Evolutionary conservation across 2,797 vertebrate species (phyloP).

Genomic region (Hozukius guyotensis): DNA sequence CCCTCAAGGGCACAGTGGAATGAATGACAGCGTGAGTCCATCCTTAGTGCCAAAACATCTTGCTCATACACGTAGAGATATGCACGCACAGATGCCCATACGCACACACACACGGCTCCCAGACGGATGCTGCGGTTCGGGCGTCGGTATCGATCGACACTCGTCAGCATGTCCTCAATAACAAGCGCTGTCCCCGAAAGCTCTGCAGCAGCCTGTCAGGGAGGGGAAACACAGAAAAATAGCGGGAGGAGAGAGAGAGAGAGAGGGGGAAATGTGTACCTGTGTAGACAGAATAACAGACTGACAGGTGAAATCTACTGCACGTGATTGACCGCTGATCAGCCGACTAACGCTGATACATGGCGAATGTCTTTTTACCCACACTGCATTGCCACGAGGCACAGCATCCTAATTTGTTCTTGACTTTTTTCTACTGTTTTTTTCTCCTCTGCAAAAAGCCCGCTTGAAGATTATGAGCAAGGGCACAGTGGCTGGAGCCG

Average conservation of each 20-base stretch:
- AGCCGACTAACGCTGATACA: not conserved
- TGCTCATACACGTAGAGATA: slow-evolving; percentile 40
- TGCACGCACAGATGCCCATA: slow-evolving; percentile 15
- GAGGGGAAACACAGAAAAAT: slow-evolving; percentile 1
- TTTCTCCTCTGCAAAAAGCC: slow-evolving; percentile 21
- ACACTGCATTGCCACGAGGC: slow-evolving; percentile 17
- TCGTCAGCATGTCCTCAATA: slow-evolving; percentile 81
- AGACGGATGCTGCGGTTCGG: slow-evolving; percentile 64
- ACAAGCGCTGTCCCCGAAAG: slow-evolving; percentile 77
- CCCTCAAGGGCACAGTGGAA: slow-evolving; percentile 67
- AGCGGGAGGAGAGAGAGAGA: not conserved
- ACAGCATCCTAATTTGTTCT: slow-evolving; percentile 29
- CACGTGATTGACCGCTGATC: slow-evolving; percentile 10
- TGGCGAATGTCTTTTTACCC: not conserved
- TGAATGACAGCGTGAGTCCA: slow-evolving; percentile 65
- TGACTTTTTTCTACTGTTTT: not conserved
- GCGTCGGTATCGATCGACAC: slow-evolving; percentile 73
- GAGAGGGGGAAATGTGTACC: not conserved
- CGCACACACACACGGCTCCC: slow-evolving; percentile 12
- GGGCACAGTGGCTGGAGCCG: slow-evolving; percentile 54
- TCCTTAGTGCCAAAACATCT: slow-evolving; percentile 45
- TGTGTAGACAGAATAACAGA: slow-evolving; percentile 16
- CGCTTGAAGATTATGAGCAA: slow-evolving; percentile 63
- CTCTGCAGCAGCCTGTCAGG: slow-evolving; percentile 69
- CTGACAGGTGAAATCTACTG: slow-evolving; percentile 21